Conservation (phyloP, 1,140 invertebrate genomes). For the Delia radicum region DNA sequence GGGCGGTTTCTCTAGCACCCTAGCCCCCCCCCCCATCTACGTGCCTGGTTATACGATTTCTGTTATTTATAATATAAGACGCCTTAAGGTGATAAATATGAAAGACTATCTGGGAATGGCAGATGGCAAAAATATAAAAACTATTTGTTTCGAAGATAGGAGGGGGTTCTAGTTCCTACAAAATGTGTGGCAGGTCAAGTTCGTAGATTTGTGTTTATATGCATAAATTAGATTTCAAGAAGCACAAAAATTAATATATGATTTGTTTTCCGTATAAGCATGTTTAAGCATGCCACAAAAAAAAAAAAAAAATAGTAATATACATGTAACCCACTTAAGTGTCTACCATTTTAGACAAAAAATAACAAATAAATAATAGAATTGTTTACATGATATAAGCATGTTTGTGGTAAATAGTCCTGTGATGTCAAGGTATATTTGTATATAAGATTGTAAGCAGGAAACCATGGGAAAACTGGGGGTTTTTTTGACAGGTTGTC, state of each 20-base stretch:
- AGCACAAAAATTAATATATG: neutral
- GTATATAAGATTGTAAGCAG: neutral
- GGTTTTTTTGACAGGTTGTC: neutral
- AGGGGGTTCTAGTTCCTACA: neutral
- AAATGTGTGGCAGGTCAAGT: conserved; percentile 13
- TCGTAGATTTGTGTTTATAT: conserved; percentile 11
- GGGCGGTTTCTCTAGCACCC: too few relatives aligned
- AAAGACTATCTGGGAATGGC: neutral
- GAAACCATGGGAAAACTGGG: too few relatives aligned
- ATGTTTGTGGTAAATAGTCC: neutral
- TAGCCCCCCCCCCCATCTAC: too few relatives aligned
- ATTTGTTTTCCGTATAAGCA: neutral
- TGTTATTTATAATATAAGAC: neutral
- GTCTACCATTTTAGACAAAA: neutral
- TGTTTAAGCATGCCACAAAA: too few relatives aligned
- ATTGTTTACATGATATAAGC: conserved; percentile 5
- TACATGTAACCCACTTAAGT: conserved; percentile 11
- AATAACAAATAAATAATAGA: conserved; percentile 14
- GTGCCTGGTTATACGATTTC: too few relatives aligned
- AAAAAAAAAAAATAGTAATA: too few relatives aligned
- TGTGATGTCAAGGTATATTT: neutral
- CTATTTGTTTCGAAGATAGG: neutral
- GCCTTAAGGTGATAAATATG: neutral
- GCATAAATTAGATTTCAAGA: neutral
- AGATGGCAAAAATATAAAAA: neutral